Evolutionary conservation across 2,888 invertebrate species (phyloP), one percentile per base, ranked within the genome.

Genomic region (Amiota minor): DNA sequence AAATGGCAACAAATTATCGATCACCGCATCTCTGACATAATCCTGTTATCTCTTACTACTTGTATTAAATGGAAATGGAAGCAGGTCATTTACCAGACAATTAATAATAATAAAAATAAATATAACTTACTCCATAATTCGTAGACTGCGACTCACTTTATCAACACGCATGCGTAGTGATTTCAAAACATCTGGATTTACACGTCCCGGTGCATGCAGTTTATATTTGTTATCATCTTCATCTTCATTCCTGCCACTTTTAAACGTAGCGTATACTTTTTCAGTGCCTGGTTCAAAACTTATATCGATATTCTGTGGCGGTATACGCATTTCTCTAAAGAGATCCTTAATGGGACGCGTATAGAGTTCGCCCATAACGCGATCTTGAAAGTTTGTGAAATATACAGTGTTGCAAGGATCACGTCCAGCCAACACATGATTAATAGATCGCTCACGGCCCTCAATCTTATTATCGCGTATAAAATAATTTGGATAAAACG

Each of bases 401-500:
- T 92, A 93, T 1, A 96, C 95, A 0, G 97, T 95, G 74, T 92
- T 93, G 71, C 92, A 92, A 0, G 97, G 97, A 90, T 97, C 94
- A 47, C 93, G 90, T 0, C 96, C 96, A 20, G 92, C 92, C 0
- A 97, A 90, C 0, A 88, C 86, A 79, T 93, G 93, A 4, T 93
- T 92, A 0, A 95, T 93, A 45, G 93, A 92, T 0, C 92, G 90
- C 85, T 96, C 95, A 75, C 93, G 92, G 0, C 91, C 89, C 72
- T 92, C 91, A 69, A 92, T 91, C 53, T 89, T 89, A 1, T 91
- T 91, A 10, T 90, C 85, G 49, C 93, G 91, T 20, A 93, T 89
- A 90, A 96, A 98, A 89, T 95, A 98, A 89, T 98, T 94, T 0
- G 98, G 98, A 90, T 97, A 98, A 89, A 97, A 97, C 1, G 98